Evolutionary conservation across 2,797 vertebrate species (phyloP), one percentile per base, ranked within the genome.

Genomic region (Sebastes umbrosus): DNA sequence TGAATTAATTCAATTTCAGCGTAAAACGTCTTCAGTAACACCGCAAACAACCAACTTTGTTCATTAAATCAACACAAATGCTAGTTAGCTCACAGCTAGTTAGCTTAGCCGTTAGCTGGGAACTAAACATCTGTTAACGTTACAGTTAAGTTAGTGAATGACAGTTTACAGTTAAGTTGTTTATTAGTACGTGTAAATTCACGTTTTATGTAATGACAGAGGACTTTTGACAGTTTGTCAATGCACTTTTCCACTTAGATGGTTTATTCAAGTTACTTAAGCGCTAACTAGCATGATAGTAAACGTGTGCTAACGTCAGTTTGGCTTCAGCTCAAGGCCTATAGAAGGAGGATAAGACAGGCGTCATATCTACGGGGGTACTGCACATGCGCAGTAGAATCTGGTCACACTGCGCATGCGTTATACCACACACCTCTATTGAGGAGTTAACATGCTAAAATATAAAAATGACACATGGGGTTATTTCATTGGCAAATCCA

Each of bases 61-160:
- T 13, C 36, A 39, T 18, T 3, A 1, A 1, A 20, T 66, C 50
- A 69, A 34, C 64, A 77, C 36, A 73, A 46, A 55, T 8, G 55
- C 20, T 63, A 73, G 66, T 72, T 67, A 82, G 81, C 54, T 52
- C 11, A 16, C 24, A 3, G 31, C 18, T 83, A 83, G 72, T 75
- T 63, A 55, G 24, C 74, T 6, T 8, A 39, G 36, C 36, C 36
- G 36, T 76, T 89, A 85, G 87, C 88, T 90, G 90, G 75, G 88
- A 92, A 85, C 69, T 78, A 59, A 88, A 91, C 92, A 94, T 90
- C 85, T 94, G 92, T 86, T 84, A 66, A 52, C 24, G 20, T 46
- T 36, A 12, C 67, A 55, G 70, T 69, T 34, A 75, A 82, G 27
- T 36, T 72, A 59, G 14, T 29, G 18, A 71, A 50, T 31, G 14